These are phyloP conservation scores for Dryobates pubescens DNA, from an alignment of 2,797 vertebrate species.

Conservation along the genomic window DNA sequence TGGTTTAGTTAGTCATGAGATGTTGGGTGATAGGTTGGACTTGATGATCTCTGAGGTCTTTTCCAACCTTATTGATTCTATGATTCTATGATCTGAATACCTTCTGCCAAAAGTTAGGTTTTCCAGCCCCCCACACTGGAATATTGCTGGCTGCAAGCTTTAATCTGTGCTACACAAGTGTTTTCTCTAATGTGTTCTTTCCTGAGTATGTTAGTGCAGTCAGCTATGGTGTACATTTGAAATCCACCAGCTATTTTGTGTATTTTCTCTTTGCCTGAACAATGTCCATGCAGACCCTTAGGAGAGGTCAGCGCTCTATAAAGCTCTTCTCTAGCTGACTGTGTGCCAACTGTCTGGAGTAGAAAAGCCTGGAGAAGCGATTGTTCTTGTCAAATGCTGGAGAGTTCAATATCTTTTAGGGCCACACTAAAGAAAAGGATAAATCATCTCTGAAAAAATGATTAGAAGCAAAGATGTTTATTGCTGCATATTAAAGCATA, in stretches of 20 bases:
- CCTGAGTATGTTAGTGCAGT: neutral
- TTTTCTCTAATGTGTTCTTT: neutral
- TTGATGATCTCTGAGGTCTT: too few species aligned
- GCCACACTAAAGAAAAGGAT: neutral
- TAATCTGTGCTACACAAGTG: rapidly evolving
- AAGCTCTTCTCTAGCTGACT: neutral
- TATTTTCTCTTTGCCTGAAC: neutral
- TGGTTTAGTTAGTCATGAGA: too few species aligned
- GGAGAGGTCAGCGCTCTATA: neutral
- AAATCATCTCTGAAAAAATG: neutral
- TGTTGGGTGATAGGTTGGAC: too few species aligned
- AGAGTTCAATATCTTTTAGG: neutral
- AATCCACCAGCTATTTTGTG: neutral
- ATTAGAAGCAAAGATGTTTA: neutral
- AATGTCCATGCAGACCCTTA: neutral
- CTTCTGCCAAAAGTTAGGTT: neutral
- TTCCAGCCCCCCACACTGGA: neutral
- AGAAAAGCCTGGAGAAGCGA: neutral
- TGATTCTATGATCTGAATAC: neutral
- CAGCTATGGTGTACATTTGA: neutral
- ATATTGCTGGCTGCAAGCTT: neutral
- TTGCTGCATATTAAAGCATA: neutral
- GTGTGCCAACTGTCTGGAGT: neutral
- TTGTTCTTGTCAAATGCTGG: neutral
- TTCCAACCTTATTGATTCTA: too few species aligned